These are phyloP conservation scores for Nomada lathburiana DNA, from an alignment of 2,888 invertebrate species.

Conservation along the genomic window DNA sequence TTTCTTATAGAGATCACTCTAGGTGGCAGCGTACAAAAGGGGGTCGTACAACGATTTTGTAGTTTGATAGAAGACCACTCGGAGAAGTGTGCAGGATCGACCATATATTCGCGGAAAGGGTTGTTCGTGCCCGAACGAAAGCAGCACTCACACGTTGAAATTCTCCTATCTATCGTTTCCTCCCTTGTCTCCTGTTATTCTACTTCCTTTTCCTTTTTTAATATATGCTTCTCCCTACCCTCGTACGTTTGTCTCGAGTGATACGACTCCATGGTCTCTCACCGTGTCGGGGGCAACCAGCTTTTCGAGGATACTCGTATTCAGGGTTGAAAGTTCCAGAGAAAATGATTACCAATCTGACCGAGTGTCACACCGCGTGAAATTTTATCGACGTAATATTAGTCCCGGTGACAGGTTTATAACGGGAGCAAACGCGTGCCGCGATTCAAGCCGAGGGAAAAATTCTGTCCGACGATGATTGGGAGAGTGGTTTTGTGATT, in stretches of 20 bases:
- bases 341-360: conserved; percentile 57
- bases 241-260: conserved; percentile 68
- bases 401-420: conserved; percentile 53
- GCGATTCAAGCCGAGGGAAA: conserved; percentile 29
- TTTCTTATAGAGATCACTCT: conserved; percentile 23
- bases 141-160: conserved; percentile 73
- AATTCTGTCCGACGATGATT: conserved; percentile 11
- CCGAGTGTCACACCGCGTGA: conserved; percentile 55
- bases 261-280: conserved; percentile 55
- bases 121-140: conserved; percentile 54
- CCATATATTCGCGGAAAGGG: conserved; percentile 29
- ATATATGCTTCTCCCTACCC: conserved; percentile 34
- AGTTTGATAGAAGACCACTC: conserved; percentile 66
- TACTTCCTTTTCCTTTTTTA: conserved; percentile 53
- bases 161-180: conserved; percentile 52
- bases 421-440: conserved; percentile 34
- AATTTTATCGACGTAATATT: conserved; percentile 59
- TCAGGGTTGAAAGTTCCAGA: conserved; percentile 56
- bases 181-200: conserved; percentile 47
- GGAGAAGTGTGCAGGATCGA: conserved; percentile 39
- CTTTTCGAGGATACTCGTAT: conserved; percentile 52
- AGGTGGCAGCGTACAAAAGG: conserved; percentile 39
- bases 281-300: conserved; percentile 51
- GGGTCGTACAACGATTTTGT: conserved; percentile 39
- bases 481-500: too few relatives aligned